phyloP scores from a whole-genome alignment of 2,797 vertebrate genomes.

The Mionectes olivaceus region DNA sequence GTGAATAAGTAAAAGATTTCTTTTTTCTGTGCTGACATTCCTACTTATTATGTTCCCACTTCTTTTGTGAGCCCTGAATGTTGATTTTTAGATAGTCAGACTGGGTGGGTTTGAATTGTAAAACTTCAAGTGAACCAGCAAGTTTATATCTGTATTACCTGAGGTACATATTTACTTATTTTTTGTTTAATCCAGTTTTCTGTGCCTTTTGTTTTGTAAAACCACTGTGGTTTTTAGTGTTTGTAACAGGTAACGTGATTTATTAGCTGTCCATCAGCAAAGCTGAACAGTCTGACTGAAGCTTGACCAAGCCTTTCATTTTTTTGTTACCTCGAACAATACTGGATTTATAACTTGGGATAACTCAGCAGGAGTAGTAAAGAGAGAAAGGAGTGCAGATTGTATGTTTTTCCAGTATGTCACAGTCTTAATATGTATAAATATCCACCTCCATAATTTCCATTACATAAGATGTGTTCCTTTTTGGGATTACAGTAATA shows the following conservation, averaged over 20 bases:
- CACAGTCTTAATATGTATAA: slow-evolving; percentile 41
- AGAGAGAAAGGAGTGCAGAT: slow-evolving; percentile 7
- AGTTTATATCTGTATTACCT: neutral
- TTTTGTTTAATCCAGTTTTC: neutral
- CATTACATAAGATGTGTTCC: slow-evolving; percentile 31
- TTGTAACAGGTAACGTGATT: neutral
- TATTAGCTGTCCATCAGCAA: neutral
- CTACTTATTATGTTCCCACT: slow-evolving; percentile 13
- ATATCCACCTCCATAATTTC: slow-evolving; percentile 56
- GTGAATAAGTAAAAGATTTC: neutral
- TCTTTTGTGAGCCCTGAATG: slow-evolving; percentile 27
- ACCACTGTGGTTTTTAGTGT: neutral
- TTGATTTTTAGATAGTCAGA: slow-evolving; percentile 38
- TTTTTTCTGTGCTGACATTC: neutral
- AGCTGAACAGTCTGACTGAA: neutral
- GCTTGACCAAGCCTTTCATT: neutral
- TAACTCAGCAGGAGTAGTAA: slow-evolving; percentile 18
- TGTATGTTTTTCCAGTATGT: slow-evolving; percentile 49
- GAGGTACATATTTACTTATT: slow-evolving; percentile 2
- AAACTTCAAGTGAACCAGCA: neutral
- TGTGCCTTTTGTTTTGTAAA: neutral
- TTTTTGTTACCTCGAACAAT: neutral
- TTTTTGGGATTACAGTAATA: slow-evolving; percentile 29
- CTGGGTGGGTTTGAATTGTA: slow-evolving; percentile 8
- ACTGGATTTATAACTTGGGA: neutral